Evolutionary conservation across 2,888 invertebrate species (phyloP).

Genomic region (Anthophora plumipes): DNA sequence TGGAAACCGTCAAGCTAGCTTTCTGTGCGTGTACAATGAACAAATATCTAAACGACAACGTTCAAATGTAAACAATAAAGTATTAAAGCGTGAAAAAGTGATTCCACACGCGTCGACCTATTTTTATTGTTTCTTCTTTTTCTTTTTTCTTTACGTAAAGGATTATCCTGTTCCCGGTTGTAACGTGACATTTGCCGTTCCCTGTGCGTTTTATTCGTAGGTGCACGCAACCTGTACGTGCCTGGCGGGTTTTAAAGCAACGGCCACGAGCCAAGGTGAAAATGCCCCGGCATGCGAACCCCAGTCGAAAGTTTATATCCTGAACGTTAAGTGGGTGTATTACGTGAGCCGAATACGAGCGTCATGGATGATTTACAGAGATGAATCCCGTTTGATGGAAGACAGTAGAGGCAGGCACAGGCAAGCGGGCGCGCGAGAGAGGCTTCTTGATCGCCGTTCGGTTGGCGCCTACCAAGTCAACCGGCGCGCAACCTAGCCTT

Average conservation of each 20-base stretch:
- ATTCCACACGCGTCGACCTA: not conserved
- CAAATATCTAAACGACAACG: not conserved
- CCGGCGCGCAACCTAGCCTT: slow-evolving; percentile 40
- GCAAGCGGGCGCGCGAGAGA: not conserved
- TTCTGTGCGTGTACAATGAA: no score
- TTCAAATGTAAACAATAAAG: not conserved
- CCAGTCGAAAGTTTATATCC: slow-evolving; percentile 55
- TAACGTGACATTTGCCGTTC: slow-evolving; percentile 34
- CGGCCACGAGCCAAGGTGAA: slow-evolving; percentile 59
- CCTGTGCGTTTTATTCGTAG: slow-evolving; percentile 34
- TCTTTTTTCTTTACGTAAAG: not conserved
- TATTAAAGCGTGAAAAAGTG: not conserved
- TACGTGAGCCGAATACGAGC: slow-evolving; percentile 61
- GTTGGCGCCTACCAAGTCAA: slow-evolving; percentile 57
- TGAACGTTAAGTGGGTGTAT: slow-evolving; percentile 50
- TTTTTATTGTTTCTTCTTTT: no score
- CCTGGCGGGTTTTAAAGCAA: slow-evolving; percentile 32
- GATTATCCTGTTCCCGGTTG: not conserved
- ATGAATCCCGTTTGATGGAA: slow-evolving; percentile 67
- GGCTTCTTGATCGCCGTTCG: slow-evolving; percentile 31
- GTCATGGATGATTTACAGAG: slow-evolving; percentile 65
- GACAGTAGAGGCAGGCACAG: slow-evolving; percentile 13
- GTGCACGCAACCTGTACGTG: slow-evolving; percentile 37
- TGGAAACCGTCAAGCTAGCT: no score
- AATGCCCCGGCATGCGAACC: slow-evolving; percentile 53